Evolutionary conservation across 2,797 vertebrate genomes (phyloP).

Genomic region (Mionectes olivaceus): DNA sequence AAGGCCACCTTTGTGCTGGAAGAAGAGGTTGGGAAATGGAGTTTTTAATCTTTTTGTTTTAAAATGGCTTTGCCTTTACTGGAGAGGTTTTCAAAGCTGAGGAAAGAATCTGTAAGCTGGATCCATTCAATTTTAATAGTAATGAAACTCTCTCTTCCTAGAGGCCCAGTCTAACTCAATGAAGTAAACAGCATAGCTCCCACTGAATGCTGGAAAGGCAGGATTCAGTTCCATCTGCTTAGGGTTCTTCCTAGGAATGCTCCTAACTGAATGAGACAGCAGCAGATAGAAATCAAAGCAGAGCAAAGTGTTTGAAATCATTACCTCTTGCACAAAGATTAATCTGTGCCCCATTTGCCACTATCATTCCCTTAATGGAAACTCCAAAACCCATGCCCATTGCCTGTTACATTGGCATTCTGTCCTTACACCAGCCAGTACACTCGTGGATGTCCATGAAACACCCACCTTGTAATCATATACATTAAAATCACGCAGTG

Average conservation of each 20-base stretch:
- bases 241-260: background rate
- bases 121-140: background rate
- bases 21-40: background rate
- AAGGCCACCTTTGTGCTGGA: background rate
- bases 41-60: background rate
- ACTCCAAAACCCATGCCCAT: background rate
- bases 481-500: background rate
- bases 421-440: background rate
- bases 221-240: background rate
- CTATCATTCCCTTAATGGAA: background rate
- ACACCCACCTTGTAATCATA: background rate
- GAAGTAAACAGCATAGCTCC: background rate
- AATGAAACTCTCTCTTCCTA: constrained; percentile 9
- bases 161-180: background rate
- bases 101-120: constrained; percentile 6
- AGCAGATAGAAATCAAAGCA: background rate
- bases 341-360: background rate
- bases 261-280: background rate
- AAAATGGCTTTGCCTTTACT: background rate
- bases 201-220: background rate
- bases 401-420: background rate
- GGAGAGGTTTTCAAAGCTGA: constrained; percentile 11
- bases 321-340: background rate
- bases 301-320: background rate
- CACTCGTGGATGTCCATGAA: accelerated